Conservation (phyloP, 2,113 vertebrate species). For the Lepus timidus region DNA sequence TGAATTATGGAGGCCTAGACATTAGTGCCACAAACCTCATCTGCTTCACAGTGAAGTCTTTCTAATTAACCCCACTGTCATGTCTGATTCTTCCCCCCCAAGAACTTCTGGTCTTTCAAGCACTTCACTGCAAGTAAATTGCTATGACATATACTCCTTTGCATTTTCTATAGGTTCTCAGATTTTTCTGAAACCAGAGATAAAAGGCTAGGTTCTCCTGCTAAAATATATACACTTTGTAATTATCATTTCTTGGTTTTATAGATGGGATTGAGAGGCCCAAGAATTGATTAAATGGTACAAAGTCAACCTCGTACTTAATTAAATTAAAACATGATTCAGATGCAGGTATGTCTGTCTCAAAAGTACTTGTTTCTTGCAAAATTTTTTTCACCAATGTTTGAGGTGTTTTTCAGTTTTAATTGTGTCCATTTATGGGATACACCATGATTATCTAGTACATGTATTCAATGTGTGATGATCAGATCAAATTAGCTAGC, state of each 20-base stretch:
- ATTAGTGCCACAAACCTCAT: neutral
- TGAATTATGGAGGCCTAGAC: neutral
- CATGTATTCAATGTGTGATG: too few species aligned
- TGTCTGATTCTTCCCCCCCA: neutral
- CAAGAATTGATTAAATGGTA: neutral
- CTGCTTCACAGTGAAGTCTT: neutral
- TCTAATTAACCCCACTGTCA: neutral
- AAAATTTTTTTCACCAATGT: neutral
- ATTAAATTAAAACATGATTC: neutral
- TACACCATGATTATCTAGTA: too few species aligned
- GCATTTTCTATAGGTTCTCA: neutral
- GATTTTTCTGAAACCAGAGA: neutral
- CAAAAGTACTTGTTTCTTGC: neutral
- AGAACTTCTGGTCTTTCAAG: neutral
- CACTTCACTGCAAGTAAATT: neutral
- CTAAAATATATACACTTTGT: neutral
- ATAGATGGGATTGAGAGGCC: neutral
- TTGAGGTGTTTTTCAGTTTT: too few species aligned
- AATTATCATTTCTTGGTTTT: neutral
- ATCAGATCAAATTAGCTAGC: too few species aligned
- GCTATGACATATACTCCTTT: neutral
- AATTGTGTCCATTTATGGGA: too few species aligned
- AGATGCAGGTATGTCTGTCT: neutral
- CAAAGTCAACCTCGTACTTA: neutral
- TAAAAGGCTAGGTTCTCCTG: neutral